Base-by-base conservation (phyloP, 2,113 vertebrate species). In the Epinephelus cyanopodus region DNA sequence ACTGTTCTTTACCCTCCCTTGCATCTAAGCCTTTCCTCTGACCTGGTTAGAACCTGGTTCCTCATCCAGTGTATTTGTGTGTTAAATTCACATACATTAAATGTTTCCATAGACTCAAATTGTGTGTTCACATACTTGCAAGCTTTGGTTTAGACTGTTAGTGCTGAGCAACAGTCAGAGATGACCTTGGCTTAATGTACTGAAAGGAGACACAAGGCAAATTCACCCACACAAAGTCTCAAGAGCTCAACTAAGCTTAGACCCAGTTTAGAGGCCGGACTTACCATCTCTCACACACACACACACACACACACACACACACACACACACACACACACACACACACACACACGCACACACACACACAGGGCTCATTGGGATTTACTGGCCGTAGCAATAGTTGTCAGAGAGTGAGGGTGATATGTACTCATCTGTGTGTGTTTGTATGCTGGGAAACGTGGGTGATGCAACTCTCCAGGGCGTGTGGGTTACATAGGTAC, bases 391-490 rank as follows among this genome's bases (percentile, higher is more conserved):
- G 9, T 50, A 17, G 65, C 47, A 29, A 1, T 21, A 68, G 68
- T 39, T 1, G 66, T 37, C n/a, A 56, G 68, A 70, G 13, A 21
- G 15, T 25, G 50, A 56, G 21, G 15, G 39, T 23, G 74, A 33
- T 15, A 50, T 63, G 65, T 53, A 19, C 61, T 57, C 78, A 50
- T 66, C 53, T 58, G 58, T 82, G 79, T n/a, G 42, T 78, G 74
- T 33, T 42, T 67, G 18, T 73, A 54, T 23, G 70, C 52, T 27
- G 39, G 45, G 64, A 27, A 57, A 39, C 27, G 4, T 54, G 21
- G 53, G 27, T 70, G 79, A 82, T 79, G 84, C 71, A 82, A 82
- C 42, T 70, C 74, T 74, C 58, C 50, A 13, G 47, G 52, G 80
- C 19, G 50, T 52, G 3, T 5, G 58, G 56, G 27, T 81, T 47